phyloP scores from a whole-genome alignment of 2,797 vertebrate species.

The Amblyopsis hoosieri region DNA sequence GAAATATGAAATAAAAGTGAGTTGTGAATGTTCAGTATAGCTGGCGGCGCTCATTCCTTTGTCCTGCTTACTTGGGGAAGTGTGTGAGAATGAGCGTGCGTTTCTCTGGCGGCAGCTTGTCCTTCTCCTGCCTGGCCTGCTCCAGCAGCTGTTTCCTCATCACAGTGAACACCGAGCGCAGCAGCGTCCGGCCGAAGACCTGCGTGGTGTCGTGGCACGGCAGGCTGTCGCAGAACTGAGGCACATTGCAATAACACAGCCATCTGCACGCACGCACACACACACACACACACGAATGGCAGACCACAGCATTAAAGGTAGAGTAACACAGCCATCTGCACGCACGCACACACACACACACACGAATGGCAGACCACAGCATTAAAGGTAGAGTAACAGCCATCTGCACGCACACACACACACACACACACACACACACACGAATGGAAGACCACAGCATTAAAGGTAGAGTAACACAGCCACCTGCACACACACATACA shows the following conservation, averaged over 20 bases:
- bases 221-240: slow-evolving; percentile 98
- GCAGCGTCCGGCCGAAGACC: slow-evolving; percentile 93
- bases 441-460: neutral
- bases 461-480: neutral
- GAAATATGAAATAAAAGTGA: no score
- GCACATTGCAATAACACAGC: slow-evolving; percentile 98
- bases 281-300: no score
- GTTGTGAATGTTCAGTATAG: no score
- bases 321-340: no score
- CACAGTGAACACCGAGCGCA: slow-evolving; percentile 95
- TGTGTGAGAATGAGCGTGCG: slow-evolving; percentile 97
- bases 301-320: neutral
- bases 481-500: no score
- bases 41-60: neutral
- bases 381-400: slow-evolving; percentile 71
- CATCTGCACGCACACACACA: slow-evolving; percentile 75
- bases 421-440: no score
- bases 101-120: slow-evolving; percentile 96
- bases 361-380: no score
- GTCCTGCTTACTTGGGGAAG: slow-evolving; percentile 92
- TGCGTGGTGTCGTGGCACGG: slow-evolving; percentile 95
- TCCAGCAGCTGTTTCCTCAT: slow-evolving; percentile 97
- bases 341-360: no score
- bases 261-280: slow-evolving; percentile 75
- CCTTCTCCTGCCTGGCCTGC: slow-evolving; percentile 96